Conservation (phyloP, 2,113 vertebrate species). For the Nesospiza acunhae region DNA sequence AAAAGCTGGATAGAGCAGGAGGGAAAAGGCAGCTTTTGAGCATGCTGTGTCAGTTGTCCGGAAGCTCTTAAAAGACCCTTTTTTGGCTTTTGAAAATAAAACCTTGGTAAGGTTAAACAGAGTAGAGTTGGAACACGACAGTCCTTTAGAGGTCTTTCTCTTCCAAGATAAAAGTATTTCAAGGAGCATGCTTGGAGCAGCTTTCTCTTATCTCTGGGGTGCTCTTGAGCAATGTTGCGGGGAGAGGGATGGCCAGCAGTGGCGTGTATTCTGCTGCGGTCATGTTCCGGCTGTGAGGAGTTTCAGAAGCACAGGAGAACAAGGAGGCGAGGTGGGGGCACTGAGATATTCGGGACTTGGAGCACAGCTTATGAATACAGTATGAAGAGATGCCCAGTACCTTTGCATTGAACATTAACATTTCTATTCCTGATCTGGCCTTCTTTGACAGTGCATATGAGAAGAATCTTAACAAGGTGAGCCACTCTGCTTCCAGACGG, state of each 20-base stretch:
- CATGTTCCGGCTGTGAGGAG: background rate
- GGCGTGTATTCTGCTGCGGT: background rate
- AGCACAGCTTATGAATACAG: background rate
- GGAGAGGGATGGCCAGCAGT: background rate
- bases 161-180: conserved; percentile 43
- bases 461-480: background rate
- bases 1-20: conserved; percentile 1
- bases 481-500: background rate
- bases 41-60: conserved; percentile 1
- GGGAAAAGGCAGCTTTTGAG: conserved; percentile 21
- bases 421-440: background rate
- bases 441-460: background rate
- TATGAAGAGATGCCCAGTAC: background rate
- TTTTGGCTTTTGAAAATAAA: conserved; percentile 50
- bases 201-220: conserved; percentile 40
- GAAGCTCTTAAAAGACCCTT: conserved; percentile 31
- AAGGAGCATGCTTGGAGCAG: conserved; percentile 36
- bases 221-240: background rate
- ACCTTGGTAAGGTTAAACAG: conserved; percentile 52
- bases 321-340: background rate
- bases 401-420: background rate
- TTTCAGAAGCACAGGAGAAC: background rate
- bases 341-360: background rate
- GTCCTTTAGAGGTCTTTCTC: conserved; percentile 37
- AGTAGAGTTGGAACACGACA: background rate